Conservation (phyloP, 2,888 invertebrate species). For the Leucozona laternaria region DNA sequence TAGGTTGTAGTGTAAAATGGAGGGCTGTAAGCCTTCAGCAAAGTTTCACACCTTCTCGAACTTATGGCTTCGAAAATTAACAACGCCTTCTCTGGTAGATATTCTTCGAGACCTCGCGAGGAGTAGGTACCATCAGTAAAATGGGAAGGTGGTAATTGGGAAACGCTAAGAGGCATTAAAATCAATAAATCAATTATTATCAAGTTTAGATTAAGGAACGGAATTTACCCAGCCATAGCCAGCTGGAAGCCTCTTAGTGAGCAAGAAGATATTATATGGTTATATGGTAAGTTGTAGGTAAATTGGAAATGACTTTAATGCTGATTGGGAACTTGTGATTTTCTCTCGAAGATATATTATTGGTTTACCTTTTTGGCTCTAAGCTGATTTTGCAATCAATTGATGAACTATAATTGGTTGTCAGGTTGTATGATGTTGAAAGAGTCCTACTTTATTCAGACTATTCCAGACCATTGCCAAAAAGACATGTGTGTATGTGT, state of each 20-base stretch:
- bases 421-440: not conserved
- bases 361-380: conserved; percentile 36
- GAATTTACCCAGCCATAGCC: conserved; percentile 31
- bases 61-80: conserved; percentile 57
- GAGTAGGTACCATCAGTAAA: conserved; percentile 14
- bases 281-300: not conserved
- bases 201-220: conserved; percentile 66
- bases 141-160: conserved; percentile 52
- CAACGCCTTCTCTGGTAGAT: not conserved
- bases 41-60: conserved; percentile 45
- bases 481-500: not conserved
- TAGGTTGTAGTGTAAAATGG: not conserved
- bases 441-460: not conserved
- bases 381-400: conserved; percentile 26
- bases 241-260: not conserved
- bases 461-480: not conserved
- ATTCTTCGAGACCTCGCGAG: not conserved
- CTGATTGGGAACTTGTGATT: conserved; percentile 63
- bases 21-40: not conserved
- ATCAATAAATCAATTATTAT: conserved; percentile 75
- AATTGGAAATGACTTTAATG: conserved; percentile 69
- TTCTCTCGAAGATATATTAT: conserved; percentile 41
- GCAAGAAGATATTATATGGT: not conserved
- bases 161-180: conserved; percentile 63
- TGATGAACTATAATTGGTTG: conserved; percentile 40